Evolutionary conservation across 2,797 vertebrate genomes (phyloP).

Genomic region (Phoebastria nigripes): DNA sequence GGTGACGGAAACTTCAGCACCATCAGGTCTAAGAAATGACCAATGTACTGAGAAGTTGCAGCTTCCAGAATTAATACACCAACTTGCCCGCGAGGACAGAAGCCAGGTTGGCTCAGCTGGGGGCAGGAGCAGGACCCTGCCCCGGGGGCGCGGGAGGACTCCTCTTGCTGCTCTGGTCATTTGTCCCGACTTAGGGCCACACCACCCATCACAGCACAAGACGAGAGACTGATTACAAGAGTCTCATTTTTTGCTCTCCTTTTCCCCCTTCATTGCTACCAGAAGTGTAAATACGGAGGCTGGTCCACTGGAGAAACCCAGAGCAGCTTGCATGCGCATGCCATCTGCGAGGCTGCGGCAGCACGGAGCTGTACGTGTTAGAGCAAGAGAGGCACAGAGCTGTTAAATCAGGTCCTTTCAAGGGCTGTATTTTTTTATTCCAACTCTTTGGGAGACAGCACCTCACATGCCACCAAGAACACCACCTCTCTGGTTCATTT

Average conservation of each 20-base stretch:
- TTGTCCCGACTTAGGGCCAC: neutral
- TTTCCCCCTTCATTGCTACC: neutral
- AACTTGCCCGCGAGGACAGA: neutral
- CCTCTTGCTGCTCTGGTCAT: neutral
- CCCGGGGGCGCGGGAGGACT: accelerated
- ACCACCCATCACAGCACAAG: neutral
- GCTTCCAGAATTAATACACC: neutral
- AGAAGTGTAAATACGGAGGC: neutral
- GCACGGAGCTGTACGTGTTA: neutral
- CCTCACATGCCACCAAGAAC: neutral
- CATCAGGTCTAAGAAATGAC: neutral
- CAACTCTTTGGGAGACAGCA: neutral
- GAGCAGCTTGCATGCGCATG: neutral
- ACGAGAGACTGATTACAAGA: accelerated
- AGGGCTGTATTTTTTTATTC: neutral
- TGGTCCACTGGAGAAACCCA: neutral
- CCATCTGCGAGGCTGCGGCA: accelerated
- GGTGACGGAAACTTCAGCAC: neutral
- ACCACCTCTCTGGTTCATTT: neutral
- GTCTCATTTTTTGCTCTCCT: neutral
- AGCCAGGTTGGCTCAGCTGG: accelerated
- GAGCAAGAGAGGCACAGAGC: neutral
- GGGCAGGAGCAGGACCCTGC: neutral
- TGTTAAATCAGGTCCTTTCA: neutral
- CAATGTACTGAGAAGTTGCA: neutral